phyloP scores from a whole-genome alignment of 2,113 vertebrate species.

The Brienomyrus brachyistius region DNA sequence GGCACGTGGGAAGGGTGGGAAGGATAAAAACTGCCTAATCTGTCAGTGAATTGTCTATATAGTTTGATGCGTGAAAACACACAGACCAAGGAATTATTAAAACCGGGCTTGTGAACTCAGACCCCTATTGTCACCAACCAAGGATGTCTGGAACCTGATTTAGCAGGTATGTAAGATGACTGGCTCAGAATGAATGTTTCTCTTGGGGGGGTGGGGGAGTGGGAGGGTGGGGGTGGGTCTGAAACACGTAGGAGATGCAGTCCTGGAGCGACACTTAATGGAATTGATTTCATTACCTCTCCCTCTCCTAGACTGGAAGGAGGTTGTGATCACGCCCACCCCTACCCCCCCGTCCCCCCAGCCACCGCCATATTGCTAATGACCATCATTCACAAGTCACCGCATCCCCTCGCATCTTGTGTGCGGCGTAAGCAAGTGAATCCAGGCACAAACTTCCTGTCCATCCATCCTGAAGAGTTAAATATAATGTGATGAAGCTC shows the following conservation, averaged over 20 bases:
- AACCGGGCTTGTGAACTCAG: not conserved
- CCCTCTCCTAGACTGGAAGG: not conserved
- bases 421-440: not conserved
- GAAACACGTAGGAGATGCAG: not conserved
- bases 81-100: not conserved
- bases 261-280: not conserved
- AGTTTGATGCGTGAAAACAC: not conserved
- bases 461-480: not conserved
- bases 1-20: no score
- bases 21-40: not conserved
- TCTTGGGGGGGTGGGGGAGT: not conserved
- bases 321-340: not conserved
- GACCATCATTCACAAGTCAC: slow-evolving; percentile 3
- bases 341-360: no score
- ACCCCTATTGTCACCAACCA: not conserved
- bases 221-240: not conserved
- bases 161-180: not conserved
- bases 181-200: not conserved
- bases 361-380: not conserved
- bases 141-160: not conserved
- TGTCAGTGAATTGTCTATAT: not conserved
- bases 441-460: not conserved
- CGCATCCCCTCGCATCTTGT: not conserved
- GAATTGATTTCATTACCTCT: slow-evolving; percentile 17
- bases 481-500: not conserved